A percentile compares a stretch with the other conserved stretches of the same genome.
Evolutionary conservation across 2,888 invertebrate genomes (phyloP).

Genomic region (Smittia sp.): DNA sequence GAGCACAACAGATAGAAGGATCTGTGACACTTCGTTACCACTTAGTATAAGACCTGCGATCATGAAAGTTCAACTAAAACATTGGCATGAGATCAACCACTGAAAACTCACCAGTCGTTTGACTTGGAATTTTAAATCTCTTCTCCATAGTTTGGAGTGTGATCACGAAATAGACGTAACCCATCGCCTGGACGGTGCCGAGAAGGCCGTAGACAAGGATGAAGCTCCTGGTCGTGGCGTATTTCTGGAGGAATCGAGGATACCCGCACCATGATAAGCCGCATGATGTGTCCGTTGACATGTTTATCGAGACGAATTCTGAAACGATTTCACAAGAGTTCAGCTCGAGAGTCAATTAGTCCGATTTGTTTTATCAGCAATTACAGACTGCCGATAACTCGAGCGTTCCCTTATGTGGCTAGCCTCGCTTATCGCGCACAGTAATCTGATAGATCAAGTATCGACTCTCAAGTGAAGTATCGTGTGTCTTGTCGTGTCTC

Average conservation of each 20-base stretch:
- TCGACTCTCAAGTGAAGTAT: no score
- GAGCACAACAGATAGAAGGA: slow-evolving; percentile 60
- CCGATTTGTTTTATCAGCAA: background rate
- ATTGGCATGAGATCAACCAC: no score
- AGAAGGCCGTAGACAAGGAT: slow-evolving; percentile 62
- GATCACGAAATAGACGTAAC: slow-evolving; percentile 64
- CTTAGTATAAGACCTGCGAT: slow-evolving; percentile 62
- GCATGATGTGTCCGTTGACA: slow-evolving; percentile 48
- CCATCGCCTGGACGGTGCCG: slow-evolving; percentile 65
- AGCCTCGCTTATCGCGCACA: background rate
- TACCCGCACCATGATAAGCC: slow-evolving; percentile 57
- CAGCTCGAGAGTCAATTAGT: background rate
- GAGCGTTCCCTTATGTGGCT: background rate
- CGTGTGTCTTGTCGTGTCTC: no score
- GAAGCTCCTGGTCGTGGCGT: slow-evolving; percentile 60
- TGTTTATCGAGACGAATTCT: background rate
- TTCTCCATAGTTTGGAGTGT: slow-evolving; percentile 66
- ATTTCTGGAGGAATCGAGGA: slow-evolving; percentile 60
- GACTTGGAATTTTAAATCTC: slow-evolving; percentile 66
- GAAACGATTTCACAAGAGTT: background rate
- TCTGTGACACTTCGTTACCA: slow-evolving; percentile 69
- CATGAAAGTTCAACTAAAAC: no score
- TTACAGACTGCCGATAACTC: background rate
- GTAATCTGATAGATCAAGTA: no score
- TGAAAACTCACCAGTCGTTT: slow-evolving; percentile 63